Percentiles rank a stretch among this genome's conserved stretches.
These are phyloP conservation scores for Dicentrarchus labrax DNA, from an alignment of 2,113 vertebrate species.

Conservation along the genomic window DNA sequence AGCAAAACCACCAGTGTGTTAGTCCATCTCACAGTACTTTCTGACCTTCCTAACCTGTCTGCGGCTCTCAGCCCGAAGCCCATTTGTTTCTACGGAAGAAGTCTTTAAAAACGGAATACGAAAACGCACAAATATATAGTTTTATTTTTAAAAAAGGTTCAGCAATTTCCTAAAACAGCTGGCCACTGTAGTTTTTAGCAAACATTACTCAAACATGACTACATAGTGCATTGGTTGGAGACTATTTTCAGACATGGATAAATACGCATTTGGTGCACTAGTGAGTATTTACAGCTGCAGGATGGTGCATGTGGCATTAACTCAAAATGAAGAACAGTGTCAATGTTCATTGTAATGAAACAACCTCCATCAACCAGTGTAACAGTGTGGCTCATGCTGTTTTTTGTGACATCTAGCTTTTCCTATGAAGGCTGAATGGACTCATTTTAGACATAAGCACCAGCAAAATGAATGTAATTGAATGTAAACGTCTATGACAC, in stretches of 20 bases:
- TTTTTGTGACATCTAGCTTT: too few species aligned
- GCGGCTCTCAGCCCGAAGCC: background rate
- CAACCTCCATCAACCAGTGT: background rate
- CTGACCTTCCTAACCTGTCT: background rate
- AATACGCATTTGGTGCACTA: background rate
- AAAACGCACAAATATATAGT: background rate
- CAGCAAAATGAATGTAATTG: background rate
- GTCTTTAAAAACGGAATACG: background rate
- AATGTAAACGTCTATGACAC: background rate
- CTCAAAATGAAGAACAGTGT: background rate
- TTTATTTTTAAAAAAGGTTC: background rate
- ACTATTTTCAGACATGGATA: background rate
- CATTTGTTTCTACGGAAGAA: background rate
- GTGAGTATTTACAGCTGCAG: slow-evolving; percentile 1
- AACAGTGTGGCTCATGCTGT: background rate
- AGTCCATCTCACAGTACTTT: background rate
- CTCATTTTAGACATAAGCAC: background rate
- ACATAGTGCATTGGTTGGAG: background rate
- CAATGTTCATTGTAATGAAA: background rate
- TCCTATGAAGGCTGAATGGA: background rate
- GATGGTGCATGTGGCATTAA: background rate
- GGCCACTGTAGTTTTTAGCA: background rate
- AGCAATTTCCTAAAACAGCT: background rate
- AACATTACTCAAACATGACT: background rate
- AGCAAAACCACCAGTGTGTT: background rate